Evolutionary conservation across 2,113 vertebrate genomes (phyloP).

Genomic region (Pristiophorus japonicus): DNA sequence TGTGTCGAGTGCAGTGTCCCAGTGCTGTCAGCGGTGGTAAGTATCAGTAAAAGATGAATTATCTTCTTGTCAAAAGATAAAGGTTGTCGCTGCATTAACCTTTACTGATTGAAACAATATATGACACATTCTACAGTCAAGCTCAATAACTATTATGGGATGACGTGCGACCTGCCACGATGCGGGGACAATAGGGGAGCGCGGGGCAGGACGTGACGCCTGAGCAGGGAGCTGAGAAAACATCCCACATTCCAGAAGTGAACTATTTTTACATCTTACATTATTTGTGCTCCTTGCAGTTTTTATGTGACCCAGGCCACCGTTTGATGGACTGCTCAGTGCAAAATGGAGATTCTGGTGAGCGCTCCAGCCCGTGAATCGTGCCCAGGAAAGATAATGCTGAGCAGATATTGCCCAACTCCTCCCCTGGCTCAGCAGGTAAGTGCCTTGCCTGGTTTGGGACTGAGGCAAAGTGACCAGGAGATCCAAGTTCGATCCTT

Average conservation of each 20-base stretch:
- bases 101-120: not conserved
- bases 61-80: conserved; percentile 6
- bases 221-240: not conserved
- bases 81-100: conserved; percentile 9
- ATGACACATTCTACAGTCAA: not conserved
- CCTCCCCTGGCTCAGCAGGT: not conserved
- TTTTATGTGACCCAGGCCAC: not conserved
- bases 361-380: not conserved
- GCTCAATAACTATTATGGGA: not conserved
- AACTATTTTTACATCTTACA: not conserved
- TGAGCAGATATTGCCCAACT: too few relatives aligned
- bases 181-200: not conserved
- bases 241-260: not conserved
- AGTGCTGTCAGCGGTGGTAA: not conserved
- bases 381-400: not conserved
- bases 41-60: not conserved
- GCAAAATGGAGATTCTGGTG: not conserved
- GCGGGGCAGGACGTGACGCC: not conserved
- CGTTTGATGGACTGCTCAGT: not conserved
- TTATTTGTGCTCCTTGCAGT: not conserved
- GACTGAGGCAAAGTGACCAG: not conserved
- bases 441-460: not conserved
- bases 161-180: not conserved
- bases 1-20: not conserved
- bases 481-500: not conserved